phyloP scores from a whole-genome alignment of 2,113 vertebrate genomes.

The Ceyx melanurus region DNA sequence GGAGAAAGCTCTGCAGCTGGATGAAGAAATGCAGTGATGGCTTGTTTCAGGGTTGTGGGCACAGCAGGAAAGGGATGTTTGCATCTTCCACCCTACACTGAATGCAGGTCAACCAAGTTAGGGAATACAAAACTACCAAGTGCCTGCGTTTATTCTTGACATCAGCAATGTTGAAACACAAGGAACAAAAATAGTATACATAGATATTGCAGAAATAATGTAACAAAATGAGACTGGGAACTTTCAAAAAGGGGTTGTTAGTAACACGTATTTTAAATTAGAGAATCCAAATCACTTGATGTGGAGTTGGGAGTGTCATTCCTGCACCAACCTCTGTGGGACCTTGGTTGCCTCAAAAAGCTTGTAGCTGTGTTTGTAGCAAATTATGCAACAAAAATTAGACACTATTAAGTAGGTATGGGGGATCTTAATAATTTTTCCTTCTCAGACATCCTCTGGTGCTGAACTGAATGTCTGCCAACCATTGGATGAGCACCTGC shows the following conservation, averaged over 20 bases:
- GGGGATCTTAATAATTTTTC: neutral
- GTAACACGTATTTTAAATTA: neutral
- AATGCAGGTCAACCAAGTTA: neutral
- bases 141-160: neutral
- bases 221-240: neutral
- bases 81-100: neutral
- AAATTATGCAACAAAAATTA: neutral
- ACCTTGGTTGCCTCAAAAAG: neutral
- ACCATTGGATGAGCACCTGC: slow-evolving; percentile 19
- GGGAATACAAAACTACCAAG: rapidly evolving
- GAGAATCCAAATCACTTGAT: neutral
- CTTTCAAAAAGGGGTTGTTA: neutral
- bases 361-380: neutral
- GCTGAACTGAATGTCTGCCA: slow-evolving; percentile 5
- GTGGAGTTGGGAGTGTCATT: neutral
- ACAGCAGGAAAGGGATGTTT: neutral
- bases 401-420: neutral
- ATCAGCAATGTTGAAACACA: rapidly evolving
- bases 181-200: rapidly evolving
- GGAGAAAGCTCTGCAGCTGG: neutral
- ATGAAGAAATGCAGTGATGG: neutral
- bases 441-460: neutral
- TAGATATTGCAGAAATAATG: neutral
- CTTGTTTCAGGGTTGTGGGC: neutral
- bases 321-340: neutral